phyloP scores from a whole-genome alignment of 2,113 vertebrate genomes.

The Rhadina sibilatrix region DNA sequence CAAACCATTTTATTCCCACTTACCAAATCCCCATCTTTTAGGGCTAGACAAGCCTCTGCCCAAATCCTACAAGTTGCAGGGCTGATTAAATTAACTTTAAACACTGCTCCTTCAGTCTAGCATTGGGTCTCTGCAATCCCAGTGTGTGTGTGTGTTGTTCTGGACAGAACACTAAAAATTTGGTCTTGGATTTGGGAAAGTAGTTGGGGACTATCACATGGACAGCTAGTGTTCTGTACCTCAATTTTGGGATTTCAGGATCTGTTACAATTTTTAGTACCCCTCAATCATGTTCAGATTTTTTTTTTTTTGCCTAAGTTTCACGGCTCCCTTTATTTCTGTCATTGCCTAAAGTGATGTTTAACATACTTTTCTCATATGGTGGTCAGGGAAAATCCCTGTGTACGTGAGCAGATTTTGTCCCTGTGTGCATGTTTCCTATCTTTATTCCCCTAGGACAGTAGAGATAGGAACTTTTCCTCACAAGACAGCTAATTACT shows the following conservation, averaged over 20 bases:
- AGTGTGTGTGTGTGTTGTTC: neutral
- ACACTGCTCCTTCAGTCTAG: neutral
- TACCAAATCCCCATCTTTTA: neutral
- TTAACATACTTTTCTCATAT: neutral
- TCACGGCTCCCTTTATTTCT: neutral
- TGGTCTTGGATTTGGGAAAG: neutral
- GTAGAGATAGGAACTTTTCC: neutral
- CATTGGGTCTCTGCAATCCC: neutral
- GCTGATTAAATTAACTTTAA: neutral
- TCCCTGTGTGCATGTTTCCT: neutral
- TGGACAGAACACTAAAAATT: neutral
- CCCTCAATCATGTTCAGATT: neutral
- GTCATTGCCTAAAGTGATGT: neutral
- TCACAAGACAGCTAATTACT: neutral
- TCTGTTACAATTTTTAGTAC: neutral
- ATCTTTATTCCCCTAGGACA: neutral
- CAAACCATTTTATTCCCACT: neutral
- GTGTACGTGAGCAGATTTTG: neutral
- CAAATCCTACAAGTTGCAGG: neutral
- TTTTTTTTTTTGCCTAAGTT: neutral
- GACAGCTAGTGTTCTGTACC: neutral
- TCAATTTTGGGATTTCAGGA: neutral
- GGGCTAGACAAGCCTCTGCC: neutral
- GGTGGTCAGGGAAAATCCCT: neutral
- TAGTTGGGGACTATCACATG: fast-evolving